Base-by-base conservation (phyloP, 2,888 invertebrate species). In the Campoplex capitator region DNA sequence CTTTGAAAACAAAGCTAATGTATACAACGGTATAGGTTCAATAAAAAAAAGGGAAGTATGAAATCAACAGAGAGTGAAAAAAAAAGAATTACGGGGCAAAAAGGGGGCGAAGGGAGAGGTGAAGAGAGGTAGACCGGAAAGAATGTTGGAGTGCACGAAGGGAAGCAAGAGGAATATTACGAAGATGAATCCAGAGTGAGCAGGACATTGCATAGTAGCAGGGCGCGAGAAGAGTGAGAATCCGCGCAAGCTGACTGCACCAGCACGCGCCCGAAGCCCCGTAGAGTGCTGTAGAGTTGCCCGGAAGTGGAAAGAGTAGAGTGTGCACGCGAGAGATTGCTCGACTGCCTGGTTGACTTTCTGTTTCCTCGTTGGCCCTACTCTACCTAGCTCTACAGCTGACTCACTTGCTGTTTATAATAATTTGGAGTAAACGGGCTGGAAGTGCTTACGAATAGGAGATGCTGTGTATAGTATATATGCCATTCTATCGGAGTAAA, bases 351-450 rank as follows among this genome's bases (percentile, higher is more conserved):
- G 82, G 82, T 83, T 83, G 82, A 76, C 76, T 83, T 68, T 83
- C 75, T 48, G 76, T 83, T 83, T 83, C 38, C 75, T 75, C 76
- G 75, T 83, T 82, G 67, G 56, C 65, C 62, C 51, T 35, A 70
- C 68, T 58, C 70, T 45, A 68, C 84, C 78, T 58, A 51, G 74
- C 81, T 84, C 58, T 58, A 77, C 81, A 71, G 77, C 81, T 84
- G 67, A 85, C 83, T 85, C 76, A 83, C 85, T 76, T 80, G 86
- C 81, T 89, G 88, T 89, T 89, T 88, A 88, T 89, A 88, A 89
- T 89, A 89, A 89, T 89, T 89, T 85, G 85, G 84, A 89, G 83
- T 86, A 88, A 88, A 85, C 88, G 87, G 78, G 81, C 86, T 85
- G 82, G 85, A 88, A 88, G 88, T 84, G 75, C 85, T 88, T 83